Conservation (phyloP, 2,888 invertebrate genomes). For the Thysanoteuthis rhombus region DNA sequence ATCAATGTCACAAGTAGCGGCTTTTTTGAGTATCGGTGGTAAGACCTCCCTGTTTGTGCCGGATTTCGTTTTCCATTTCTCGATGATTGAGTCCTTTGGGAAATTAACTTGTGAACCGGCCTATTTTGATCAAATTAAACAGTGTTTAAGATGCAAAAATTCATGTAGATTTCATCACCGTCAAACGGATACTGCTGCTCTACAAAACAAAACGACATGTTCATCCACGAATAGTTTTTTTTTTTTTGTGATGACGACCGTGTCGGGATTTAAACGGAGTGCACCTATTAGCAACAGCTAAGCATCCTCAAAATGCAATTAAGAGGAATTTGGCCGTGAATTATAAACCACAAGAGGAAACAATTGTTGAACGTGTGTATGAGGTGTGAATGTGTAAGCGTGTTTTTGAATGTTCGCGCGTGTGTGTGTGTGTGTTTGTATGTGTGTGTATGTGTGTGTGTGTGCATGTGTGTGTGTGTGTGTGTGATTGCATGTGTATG, state of each 20-base stretch:
- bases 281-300: background rate
- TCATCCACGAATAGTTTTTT: background rate
- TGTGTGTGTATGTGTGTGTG: too few relatives aligned
- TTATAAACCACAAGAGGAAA: background rate
- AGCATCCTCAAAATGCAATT: background rate
- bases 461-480: too few relatives aligned
- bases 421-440: too few relatives aligned
- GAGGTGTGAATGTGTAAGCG: too few relatives aligned
- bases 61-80: background rate
- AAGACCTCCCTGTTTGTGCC: background rate
- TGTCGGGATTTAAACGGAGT: background rate
- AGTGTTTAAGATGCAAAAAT: background rate
- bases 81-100: background rate
- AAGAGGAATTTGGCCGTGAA: background rate
- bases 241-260: too few relatives aligned
- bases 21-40: background rate
- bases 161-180: background rate
- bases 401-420: too few relatives aligned
- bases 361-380: background rate
- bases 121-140: background rate
- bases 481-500: too few relatives aligned
- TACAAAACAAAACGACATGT: background rate
- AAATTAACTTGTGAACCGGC: background rate
- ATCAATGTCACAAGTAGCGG: background rate
- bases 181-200: background rate